These are phyloP conservation scores for Menidia beryllina DNA, from an alignment of 2,113 vertebrate genomes.

Conservation along the genomic window DNA sequence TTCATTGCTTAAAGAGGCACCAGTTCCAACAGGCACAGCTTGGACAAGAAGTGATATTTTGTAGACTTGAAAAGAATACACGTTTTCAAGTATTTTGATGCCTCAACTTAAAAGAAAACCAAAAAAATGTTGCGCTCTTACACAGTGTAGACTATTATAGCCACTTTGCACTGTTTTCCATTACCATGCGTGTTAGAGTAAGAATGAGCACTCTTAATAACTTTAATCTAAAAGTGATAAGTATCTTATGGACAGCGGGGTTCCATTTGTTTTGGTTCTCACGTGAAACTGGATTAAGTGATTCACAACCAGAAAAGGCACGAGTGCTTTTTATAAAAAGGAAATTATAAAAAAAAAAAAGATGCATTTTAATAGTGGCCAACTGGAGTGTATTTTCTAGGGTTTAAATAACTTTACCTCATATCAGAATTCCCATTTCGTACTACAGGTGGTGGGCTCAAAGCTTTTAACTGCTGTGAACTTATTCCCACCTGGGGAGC, in stretches of 20 bases:
- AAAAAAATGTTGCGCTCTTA: too few species aligned
- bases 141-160: background rate
- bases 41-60: background rate
- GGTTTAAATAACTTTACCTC: background rate
- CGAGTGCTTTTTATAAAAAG: background rate
- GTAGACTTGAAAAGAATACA: too few species aligned
- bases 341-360: too few species aligned
- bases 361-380: too few species aligned
- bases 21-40: background rate
- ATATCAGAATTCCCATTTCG: background rate
- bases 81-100: too few species aligned
- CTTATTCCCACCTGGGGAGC: too few species aligned
- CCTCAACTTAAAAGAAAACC: too few species aligned
- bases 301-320: too few species aligned
- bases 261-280: background rate
- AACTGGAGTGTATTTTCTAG: background rate
- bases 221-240: background rate
- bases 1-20: slow-evolving; percentile 1
- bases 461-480: background rate
- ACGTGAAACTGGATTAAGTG: background rate
- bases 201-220: background rate
- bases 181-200: background rate
- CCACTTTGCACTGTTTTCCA: background rate
- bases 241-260: background rate
- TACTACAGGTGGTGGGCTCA: background rate